These are phyloP conservation scores for Polymixis lichenea DNA, from an alignment of 2,888 invertebrate genomes.

Conservation along the genomic window DNA sequence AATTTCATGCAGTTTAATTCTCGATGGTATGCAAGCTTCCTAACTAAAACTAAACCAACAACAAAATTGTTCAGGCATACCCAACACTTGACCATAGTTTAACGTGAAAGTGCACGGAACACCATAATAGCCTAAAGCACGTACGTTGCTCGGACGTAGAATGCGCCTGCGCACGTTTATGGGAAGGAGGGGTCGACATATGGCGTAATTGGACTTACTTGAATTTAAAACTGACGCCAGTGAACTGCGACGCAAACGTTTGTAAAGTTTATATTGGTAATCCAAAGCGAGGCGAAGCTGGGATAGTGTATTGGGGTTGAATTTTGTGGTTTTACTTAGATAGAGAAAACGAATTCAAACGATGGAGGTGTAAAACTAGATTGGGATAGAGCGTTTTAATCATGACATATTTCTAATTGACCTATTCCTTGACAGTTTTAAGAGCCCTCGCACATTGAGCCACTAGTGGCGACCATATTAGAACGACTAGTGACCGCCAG, in stretches of 20 bases:
- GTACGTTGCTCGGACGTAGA: conserved; percentile 3
- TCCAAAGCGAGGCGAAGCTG: not conserved
- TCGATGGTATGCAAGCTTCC: not conserved
- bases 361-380: not conserved
- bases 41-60: too few relatives aligned
- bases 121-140: conserved; percentile 24
- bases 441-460: too few relatives aligned
- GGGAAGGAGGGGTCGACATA: conserved; percentile 62
- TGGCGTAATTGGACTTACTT: conserved; percentile 72
- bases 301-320: not conserved
- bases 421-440: too few relatives aligned
- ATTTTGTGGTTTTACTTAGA: not conserved
- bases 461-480: too few relatives aligned
- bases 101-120: conserved; percentile 38
- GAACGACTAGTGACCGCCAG: too few relatives aligned
- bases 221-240: conserved; percentile 35
- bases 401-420: not conserved
- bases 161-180: conserved; percentile 33
- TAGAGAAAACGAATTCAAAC: not conserved
- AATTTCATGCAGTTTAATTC: not conserved
- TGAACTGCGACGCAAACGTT: conserved; percentile 44
- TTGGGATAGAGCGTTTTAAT: not conserved
- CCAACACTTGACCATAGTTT: conserved; percentile 7
- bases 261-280: conserved; percentile 19
- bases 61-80: not conserved